A percentile compares a stretch with the other conserved stretches of the same genome.
These are phyloP conservation scores for Planococcus citri DNA, from an alignment of 1,140 invertebrate species.

Conservation along the genomic window DNA sequence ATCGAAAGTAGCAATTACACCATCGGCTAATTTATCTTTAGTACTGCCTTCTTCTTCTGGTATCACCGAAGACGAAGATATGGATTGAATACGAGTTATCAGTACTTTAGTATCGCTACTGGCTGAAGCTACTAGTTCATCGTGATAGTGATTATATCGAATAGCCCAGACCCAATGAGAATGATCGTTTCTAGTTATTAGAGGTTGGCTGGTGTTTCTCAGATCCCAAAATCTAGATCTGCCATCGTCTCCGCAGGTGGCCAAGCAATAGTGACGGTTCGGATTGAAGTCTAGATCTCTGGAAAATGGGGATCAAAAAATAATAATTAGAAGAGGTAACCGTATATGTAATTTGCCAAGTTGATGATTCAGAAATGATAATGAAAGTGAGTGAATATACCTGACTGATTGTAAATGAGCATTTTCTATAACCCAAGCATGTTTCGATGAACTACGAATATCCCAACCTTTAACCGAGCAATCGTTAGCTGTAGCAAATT, in stretches of 20 bases:
- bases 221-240: constrained; percentile 92
- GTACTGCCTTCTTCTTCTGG: constrained; percentile 20
- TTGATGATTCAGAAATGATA: no score
- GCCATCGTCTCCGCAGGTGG: constrained; percentile 90
- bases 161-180: constrained; percentile 65
- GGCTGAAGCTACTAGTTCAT: constrained; percentile 87
- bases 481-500: constrained; percentile 73
- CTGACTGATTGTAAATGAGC: constrained; percentile 75
- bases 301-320: no score
- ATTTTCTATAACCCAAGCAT: constrained; percentile 69
- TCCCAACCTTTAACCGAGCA: constrained; percentile 78
- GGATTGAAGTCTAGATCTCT: constrained; percentile 93
- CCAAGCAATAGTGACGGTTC: constrained; percentile 87
- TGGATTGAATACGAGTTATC: constrained; percentile 68
- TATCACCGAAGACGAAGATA: constrained; percentile 63
- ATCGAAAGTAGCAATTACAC: constrained; percentile 76
- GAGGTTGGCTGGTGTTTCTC: constrained; percentile 59
- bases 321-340: no score
- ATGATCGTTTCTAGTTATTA: constrained; percentile 74
- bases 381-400: no score
- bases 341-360: no score
- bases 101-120: constrained; percentile 89
- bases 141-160: constrained; percentile 88
- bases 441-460: constrained; percentile 51
- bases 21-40: constrained; percentile 41